These are phyloP conservation scores for Phoxinus dragarum DNA, from an alignment of 2,797 vertebrate genomes.

Conservation along the genomic window DNA sequence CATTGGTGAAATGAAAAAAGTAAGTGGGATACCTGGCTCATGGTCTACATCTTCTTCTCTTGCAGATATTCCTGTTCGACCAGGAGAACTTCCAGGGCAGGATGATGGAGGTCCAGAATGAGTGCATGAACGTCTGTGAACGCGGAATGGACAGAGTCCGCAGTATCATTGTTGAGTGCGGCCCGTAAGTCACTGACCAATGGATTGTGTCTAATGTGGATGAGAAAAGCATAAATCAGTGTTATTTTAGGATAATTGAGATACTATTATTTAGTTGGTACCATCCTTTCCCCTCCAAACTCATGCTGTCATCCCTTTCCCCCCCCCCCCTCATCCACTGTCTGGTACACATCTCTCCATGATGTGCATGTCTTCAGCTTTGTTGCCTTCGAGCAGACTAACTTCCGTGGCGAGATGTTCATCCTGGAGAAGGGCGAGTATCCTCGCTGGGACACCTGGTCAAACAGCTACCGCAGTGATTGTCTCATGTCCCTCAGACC, in stretches of 20 bases:
- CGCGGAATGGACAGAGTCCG: conserved; percentile 89
- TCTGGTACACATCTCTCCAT: background rate
- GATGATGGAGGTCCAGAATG: conserved; percentile 87
- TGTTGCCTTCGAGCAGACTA: conserved; percentile 93
- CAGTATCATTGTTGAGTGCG: conserved; percentile 90
- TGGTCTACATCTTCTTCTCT: background rate
- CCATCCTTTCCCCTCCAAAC: background rate
- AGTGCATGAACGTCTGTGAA: conserved; percentile 91
- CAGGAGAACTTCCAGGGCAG: conserved; percentile 98
- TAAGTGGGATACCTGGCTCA: background rate
- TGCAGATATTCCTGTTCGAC: conserved; percentile 89
- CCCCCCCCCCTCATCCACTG: background rate
- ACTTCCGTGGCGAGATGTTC: conserved; percentile 97
- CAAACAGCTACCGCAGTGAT: conserved; percentile 95
- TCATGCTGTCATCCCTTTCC: conserved; percentile 22
- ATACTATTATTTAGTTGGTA: background rate
- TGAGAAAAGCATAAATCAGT: conserved; percentile 16
- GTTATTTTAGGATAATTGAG: background rate
- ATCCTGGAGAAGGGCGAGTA: conserved; percentile 97
- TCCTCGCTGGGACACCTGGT: conserved; percentile 98
- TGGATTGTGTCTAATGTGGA: conserved; percentile 23
- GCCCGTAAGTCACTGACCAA: conserved; percentile 86
- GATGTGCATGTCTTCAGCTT: conserved; percentile 78
- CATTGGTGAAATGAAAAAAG: background rate
- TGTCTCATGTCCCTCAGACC: conserved; percentile 94